Evolutionary conservation across 2,113 vertebrate genomes (phyloP).

Genomic region (Spea multiplicata): DNA sequence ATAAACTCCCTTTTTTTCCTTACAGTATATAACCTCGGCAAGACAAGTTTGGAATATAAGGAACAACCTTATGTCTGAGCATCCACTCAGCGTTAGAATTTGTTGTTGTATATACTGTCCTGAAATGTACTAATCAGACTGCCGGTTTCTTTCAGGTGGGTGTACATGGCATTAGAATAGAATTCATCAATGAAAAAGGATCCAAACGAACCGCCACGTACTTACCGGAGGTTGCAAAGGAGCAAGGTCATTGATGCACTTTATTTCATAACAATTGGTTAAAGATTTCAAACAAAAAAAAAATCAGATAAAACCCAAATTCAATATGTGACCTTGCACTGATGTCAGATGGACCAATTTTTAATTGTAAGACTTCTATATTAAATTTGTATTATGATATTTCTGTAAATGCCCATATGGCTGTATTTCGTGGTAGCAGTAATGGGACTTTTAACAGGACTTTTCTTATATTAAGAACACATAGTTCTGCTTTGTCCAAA

Average conservation of each 20-base stretch:
- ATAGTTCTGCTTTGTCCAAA: too few relatives aligned
- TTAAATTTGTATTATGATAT: slow-evolving; percentile 51
- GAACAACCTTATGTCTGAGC: slow-evolving; percentile 3
- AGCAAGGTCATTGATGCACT: slow-evolving; percentile 92
- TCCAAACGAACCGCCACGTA: slow-evolving; percentile 99
- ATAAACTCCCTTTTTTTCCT: slow-evolving; percentile 24
- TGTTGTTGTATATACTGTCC: slow-evolving; percentile 22
- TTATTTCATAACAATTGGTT: slow-evolving; percentile 71
- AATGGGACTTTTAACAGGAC: too few relatives aligned
- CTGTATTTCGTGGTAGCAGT: too few relatives aligned
- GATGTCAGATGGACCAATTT: slow-evolving; percentile 63
- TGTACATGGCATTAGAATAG: slow-evolving; percentile 99
- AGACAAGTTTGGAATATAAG: slow-evolving; percentile 14
- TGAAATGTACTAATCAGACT: slow-evolving; percentile 63
- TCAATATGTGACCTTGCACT: slow-evolving; percentile 68
- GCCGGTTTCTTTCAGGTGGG: slow-evolving; percentile 86
- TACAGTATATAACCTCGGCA: slow-evolving; percentile 25
- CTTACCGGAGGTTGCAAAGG: slow-evolving; percentile 98
- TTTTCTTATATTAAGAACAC: too few relatives aligned
- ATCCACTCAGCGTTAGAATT: slow-evolving; percentile 8
- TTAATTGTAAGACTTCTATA: slow-evolving; percentile 61
- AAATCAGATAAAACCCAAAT: slow-evolving; percentile 56
- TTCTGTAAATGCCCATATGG: slow-evolving; percentile 48
- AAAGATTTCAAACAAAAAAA: slow-evolving; percentile 59
- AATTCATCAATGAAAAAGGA: slow-evolving; percentile 99